phyloP scores from a whole-genome alignment of 1,140 invertebrate species.

The Sinonovacula constricta region DNA sequence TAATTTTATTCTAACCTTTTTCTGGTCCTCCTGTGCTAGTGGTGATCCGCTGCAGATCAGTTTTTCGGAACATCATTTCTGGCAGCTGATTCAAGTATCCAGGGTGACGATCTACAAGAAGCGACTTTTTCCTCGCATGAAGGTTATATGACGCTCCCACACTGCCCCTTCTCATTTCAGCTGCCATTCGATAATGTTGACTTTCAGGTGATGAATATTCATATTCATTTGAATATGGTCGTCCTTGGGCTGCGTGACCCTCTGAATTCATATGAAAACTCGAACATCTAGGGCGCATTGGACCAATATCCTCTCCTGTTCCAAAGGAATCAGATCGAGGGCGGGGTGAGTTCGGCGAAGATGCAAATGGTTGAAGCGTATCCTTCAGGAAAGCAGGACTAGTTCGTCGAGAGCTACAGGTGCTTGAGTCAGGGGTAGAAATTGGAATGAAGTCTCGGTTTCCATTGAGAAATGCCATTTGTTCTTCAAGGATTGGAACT shows the following conservation, averaged over 20 bases:
- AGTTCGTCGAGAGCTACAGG: constrained; percentile 60
- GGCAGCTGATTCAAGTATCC: constrained; percentile 61
- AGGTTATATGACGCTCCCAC: constrained; percentile 70
- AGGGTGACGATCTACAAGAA: constrained; percentile 68
- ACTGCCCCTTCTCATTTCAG: constrained; percentile 72
- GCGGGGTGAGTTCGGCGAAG: constrained; percentile 66
- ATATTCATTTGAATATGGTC: constrained; percentile 47
- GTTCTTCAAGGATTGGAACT: constrained; percentile 67
- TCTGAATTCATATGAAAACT: constrained; percentile 75
- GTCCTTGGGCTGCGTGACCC: constrained; percentile 58
- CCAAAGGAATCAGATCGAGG: constrained; percentile 72
- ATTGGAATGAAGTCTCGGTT: constrained; percentile 69
- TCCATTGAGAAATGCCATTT: constrained; percentile 59
- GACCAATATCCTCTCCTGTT: constrained; percentile 63
- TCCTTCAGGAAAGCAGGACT: constrained; percentile 64
- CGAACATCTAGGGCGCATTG: constrained; percentile 68
- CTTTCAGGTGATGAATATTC: constrained; percentile 56
- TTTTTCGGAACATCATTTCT: constrained; percentile 27
- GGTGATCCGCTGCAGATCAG: constrained; percentile 39
- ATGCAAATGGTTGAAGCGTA: constrained; percentile 62
- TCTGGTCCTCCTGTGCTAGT: not conserved
- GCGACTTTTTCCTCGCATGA: constrained; percentile 65
- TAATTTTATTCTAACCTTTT: too few relatives aligned
- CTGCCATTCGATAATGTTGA: constrained; percentile 48
- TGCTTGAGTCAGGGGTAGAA: constrained; percentile 60